These are phyloP conservation scores for Bombus affinis DNA, from an alignment of 1,140 invertebrate genomes.

Conservation along the genomic window DNA sequence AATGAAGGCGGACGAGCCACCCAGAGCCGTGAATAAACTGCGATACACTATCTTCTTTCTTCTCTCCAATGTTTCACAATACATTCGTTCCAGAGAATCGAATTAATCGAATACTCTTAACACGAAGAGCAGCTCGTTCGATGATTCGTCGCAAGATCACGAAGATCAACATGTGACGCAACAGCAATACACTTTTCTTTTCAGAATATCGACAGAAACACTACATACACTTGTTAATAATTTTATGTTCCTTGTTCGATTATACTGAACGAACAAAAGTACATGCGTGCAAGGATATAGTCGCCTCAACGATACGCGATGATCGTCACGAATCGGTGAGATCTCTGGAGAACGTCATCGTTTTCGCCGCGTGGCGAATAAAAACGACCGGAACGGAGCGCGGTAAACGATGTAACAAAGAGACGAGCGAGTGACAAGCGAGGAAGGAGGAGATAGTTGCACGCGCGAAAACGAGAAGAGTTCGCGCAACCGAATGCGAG, in stretches of 20 bases:
- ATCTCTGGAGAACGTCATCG: background rate
- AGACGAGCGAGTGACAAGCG: background rate
- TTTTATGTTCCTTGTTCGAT: background rate
- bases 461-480: slow-evolving; percentile 30
- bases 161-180: slow-evolving; percentile 5
- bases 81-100: background rate
- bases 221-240: background rate
- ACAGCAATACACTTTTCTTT: background rate
- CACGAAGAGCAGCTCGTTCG: too few species aligned
- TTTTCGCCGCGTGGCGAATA: background rate
- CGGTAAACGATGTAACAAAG: background rate
- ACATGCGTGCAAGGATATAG: background rate
- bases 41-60: background rate
- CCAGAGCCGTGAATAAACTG: background rate
- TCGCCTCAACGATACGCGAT: background rate
- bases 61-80: background rate
- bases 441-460: background rate
- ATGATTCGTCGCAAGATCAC: background rate
- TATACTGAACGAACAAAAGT: background rate
- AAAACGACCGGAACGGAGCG: background rate
- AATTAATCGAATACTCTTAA: background rate
- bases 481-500: slow-evolving; percentile 40
- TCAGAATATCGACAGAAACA: background rate
- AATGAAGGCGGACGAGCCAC: background rate
- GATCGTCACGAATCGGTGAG: background rate